Evolutionary conservation across 2,797 vertebrate genomes (phyloP), one percentile per base, ranked within the genome.

Genomic region (Tympanoctomys barrerae): DNA sequence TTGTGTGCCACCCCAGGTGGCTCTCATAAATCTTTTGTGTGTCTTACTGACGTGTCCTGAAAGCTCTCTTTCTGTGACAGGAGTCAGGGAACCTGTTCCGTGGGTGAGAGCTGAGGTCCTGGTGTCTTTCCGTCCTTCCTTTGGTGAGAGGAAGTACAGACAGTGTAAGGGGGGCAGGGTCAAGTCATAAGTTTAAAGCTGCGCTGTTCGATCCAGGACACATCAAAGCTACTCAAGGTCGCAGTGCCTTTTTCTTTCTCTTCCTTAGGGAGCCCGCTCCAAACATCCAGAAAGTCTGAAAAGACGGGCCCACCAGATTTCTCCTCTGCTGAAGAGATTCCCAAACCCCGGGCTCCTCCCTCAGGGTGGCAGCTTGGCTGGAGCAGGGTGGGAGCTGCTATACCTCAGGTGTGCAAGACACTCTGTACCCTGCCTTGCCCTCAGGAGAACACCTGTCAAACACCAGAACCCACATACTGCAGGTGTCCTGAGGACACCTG

Each of bases 121-220:
- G 12, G 7, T 18, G 31, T 54, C 77, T 79, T 52, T 18, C 26
- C 49, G 39, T 12, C 5, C 24, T 26, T 49, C 77, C 77, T 12
- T 31, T 11, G 7, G 49, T 9, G 75, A 49, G 9, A 33, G 28
- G 28, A 52, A 79, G 49, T 4, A 8, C 8, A 78, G 28, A 52
- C 8, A 21, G 26, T 13, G 28, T 28, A 16, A 5, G 28, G 73
- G 73, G 26, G 42, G 2, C 2, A 16, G 8, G 26, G 42, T 7
- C 6, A 3, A 4, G 42, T 2, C 26, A 1, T 3, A 49, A 1
- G 26, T 77, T 28, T 13, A 49, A 28, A 16, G 4, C 7, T 6
- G 36, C 24, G 36, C 70, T 12, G 9, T 42, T 42, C 2, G 39
- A 24, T 75, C 28, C 75, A 33, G 75, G 46, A 52, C 28, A 7